Base-by-base conservation (phyloP, 2,888 invertebrate species). In the Polietes domitor region DNA sequence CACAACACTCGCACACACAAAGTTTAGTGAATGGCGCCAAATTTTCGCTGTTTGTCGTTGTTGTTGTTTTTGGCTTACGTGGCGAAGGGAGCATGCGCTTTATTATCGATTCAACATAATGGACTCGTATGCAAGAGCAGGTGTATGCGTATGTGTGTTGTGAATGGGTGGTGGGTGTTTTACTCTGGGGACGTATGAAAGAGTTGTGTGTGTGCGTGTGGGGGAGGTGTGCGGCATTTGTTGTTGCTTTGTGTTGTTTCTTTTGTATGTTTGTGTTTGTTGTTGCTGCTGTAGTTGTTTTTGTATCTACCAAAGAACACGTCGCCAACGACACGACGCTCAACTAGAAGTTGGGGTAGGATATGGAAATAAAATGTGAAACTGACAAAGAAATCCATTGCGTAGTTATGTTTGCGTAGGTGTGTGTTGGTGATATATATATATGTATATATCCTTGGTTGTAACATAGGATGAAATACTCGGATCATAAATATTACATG, bases 1-100 rank as follows among this genome's bases (percentile, higher is more conserved):
- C 53, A 53, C 24, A 19, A n/a, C 53, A 50, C 50, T n/a, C 17
- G 9, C 53, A 2, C 53, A 53, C 19, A 50, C 24, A 24, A 24
- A 50, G 15, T 37, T 68, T 68, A 21, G 55, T 76, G 80, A 85
- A 82, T 85, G 85, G 85, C 85, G 85, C 85, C 82, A 85, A 85
- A 80, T 68, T 76, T 84, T 81, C 7, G n/a, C 26, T 50, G 19
- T 10, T 12, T 50, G 19, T 10, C 6, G 12, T n/a, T 28, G 21
- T 68, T 68, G 17, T 53, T 24, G 9, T 37, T 79, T 70, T 47
- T 61, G 50, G 65, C 72, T 76, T 70, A 32, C 32, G 61, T 21
- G 1, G 15, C 19, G n/a, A 32, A 63, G 47, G 21, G 70, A 47
- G 24, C 85, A 85, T 80, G 82, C 80, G 82, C 63, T 10, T 28